phyloP scores from a whole-genome alignment of 2,113 vertebrate genomes.

The Salvelinus alpinus region DNA sequence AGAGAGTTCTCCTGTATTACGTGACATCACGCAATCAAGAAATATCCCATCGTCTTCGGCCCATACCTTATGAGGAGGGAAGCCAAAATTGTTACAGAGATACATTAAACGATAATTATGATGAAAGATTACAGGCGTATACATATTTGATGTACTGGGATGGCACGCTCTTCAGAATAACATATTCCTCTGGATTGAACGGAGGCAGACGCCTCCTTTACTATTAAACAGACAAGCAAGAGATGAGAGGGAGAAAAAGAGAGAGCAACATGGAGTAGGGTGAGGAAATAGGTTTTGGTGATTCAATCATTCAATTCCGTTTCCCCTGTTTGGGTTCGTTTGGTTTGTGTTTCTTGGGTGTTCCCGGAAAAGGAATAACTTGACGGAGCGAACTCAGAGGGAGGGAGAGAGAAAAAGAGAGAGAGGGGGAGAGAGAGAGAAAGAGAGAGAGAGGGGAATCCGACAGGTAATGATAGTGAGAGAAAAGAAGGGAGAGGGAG shows the following conservation, averaged over 20 bases:
- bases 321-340: slow-evolving; percentile 36
- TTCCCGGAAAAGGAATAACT: slow-evolving; percentile 49
- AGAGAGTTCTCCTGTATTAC: not conserved
- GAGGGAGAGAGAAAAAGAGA: too few relatives aligned
- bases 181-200: not conserved
- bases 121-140: slow-evolving; percentile 55
- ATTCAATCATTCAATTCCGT: slow-evolving; percentile 23
- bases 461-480: not conserved
- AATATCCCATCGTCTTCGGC: slow-evolving; percentile 33
- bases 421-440: not conserved
- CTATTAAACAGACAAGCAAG: too few relatives aligned
- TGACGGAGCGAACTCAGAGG: slow-evolving; percentile 13
- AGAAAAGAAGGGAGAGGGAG: not conserved
- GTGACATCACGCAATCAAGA: not conserved
- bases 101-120: slow-evolving; percentile 49
- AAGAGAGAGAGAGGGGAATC: too few relatives aligned
- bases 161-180: slow-evolving; percentile 10
- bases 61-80: slow-evolving; percentile 14
- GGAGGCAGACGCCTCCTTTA: too few relatives aligned
- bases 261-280: not conserved
- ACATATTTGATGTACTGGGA: slow-evolving; percentile 55
- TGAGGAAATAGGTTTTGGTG: slow-evolving; percentile 24
- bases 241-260: not conserved
- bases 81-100: slow-evolving; percentile 38
- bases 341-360: slow-evolving; percentile 42